Evolutionary conservation across 2,888 invertebrate genomes (phyloP).

Genomic region (Drosophila meridionalis): DNA sequence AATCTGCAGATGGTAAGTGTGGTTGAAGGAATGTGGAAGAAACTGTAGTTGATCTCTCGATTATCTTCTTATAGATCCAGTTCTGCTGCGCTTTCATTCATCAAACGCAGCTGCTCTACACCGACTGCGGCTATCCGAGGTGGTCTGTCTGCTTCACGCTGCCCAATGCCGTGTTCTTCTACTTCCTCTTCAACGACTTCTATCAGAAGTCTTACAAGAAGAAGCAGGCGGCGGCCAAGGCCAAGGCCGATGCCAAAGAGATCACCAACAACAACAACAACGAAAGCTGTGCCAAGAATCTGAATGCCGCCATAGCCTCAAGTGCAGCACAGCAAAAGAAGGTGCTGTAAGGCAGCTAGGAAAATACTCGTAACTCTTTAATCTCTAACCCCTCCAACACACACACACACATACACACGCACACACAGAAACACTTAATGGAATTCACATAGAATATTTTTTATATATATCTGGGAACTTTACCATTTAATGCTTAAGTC

Average conservation of each 20-base stretch:
- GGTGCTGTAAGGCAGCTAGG: conserved; percentile 55
- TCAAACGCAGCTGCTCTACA: conserved; percentile 92
- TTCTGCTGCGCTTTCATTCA: conserved; percentile 95
- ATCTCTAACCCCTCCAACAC: conserved; percentile 1
- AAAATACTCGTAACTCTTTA: background rate
- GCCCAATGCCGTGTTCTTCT: conserved; percentile 96
- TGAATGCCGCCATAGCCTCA: conserved; percentile 61
- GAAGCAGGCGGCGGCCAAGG: conserved; percentile 78
- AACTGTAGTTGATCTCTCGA: background rate
- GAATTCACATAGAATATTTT: conserved; percentile 9
- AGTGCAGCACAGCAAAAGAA: conserved; percentile 48
- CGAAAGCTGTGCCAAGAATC: conserved; percentile 72
- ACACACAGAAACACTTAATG: conserved; percentile 34
- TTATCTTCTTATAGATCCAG: conserved; percentile 88
- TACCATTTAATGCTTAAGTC: conserved; percentile 15
- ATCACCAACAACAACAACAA: conserved; percentile 78
- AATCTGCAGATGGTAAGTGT: conserved; percentile 93
- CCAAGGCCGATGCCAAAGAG: conserved; percentile 54
- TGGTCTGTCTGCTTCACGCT: conserved; percentile 93
- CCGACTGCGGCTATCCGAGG: conserved; percentile 95
- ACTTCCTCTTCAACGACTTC: conserved; percentile 96
- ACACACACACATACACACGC: conserved; percentile 32
- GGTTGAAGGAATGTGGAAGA: background rate
- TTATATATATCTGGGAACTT: conserved; percentile 11
- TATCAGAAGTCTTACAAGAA: conserved; percentile 91